Base-by-base conservation (phyloP, 1,140 invertebrate genomes). In the Eumeta japonica region DNA sequence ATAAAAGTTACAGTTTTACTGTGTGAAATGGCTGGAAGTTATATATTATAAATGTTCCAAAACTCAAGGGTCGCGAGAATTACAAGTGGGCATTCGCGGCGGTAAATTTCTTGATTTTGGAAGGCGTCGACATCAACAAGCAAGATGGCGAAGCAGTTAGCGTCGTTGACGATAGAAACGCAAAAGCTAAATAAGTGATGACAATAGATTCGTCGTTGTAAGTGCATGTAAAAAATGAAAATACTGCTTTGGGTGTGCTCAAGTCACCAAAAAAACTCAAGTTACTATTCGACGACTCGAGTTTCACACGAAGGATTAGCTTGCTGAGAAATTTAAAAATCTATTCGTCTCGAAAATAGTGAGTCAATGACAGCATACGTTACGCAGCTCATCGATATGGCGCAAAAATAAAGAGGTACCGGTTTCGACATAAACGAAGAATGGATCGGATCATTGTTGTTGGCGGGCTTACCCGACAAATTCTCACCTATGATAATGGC, bases 141-240 rank as follows among this genome's bases (percentile, higher is more conserved):
- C n/a, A n/a, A n/a, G n/a, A n/a, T n/a, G n/a, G n/a, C n/a, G n/a
- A n/a, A n/a, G n/a, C n/a, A n/a, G n/a, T 49, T 11, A 46, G 50
- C 41, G 27, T 34, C 17, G 27, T 28, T 35, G 33, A 41, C 39
- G 39, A 16, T 3, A 35, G 36, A 13, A 55, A 55, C 43, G 48
- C 54, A 1, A 54, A 54, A 52, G 58, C 58, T 0, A 59, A 59
- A 39, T 16, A 57, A 2, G 47, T 63, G 10, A 39, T 66, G 35
- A 55, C 52, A 0, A 61, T 65, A 14, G 49, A 65, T 36, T 24
- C 46, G 13, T 46, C 47, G n/a, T 28, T 63, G 15, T 67, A 60
- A 33, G 48, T 50, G 10, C 54, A 65, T 42, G 53, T 65, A 5
- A 47, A 54, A 28, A 46, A 43, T 35, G 46, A 47, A 12, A 49